phyloP scores from a whole-genome alignment of 35 echinoderm and acorn worm species.

The Acanthaster planci region DNA sequence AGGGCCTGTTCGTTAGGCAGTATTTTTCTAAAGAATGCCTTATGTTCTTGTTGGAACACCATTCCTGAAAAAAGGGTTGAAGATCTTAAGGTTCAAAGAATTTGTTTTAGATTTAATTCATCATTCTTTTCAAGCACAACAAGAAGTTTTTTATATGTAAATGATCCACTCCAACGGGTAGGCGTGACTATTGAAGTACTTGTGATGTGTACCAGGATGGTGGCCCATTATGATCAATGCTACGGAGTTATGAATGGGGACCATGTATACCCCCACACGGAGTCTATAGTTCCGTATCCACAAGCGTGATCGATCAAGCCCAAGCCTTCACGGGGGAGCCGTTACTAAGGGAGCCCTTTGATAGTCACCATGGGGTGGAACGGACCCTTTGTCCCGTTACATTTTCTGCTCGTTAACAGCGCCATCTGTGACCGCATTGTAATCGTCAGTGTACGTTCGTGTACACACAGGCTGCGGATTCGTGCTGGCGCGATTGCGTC shows the following conservation, averaged over 20 bases:
- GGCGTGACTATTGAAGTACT: neutral
- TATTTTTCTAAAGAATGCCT: too few relatives aligned
- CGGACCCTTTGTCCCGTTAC: slow-evolving; percentile 10
- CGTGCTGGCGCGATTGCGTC: slow-evolving; percentile 24
- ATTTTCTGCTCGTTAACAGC: neutral
- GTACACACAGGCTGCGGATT: neutral
- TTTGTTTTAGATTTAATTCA: too few relatives aligned
- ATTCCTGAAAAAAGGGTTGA: too few relatives aligned
- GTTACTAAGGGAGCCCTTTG: slow-evolving; percentile 13
- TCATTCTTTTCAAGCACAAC: too few relatives aligned
- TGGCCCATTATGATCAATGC: neutral
- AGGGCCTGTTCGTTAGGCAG: too few relatives aligned
- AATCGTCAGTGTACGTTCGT: neutral
- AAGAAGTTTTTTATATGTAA: neutral
- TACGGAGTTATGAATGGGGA: neutral
- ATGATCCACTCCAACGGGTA: neutral
- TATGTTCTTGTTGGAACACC: too few relatives aligned
- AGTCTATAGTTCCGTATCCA: neutral
- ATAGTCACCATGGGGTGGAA: slow-evolving; percentile 47
- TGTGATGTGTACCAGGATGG: neutral
- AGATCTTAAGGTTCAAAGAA: too few relatives aligned
- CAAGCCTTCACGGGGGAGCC: neutral
- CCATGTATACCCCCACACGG: neutral
- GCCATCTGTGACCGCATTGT: slow-evolving; percentile 7
- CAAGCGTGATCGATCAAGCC: neutral